These are phyloP conservation scores for Characodon lateralis DNA, from an alignment of 2,797 vertebrate species.

Conservation along the genomic window DNA sequence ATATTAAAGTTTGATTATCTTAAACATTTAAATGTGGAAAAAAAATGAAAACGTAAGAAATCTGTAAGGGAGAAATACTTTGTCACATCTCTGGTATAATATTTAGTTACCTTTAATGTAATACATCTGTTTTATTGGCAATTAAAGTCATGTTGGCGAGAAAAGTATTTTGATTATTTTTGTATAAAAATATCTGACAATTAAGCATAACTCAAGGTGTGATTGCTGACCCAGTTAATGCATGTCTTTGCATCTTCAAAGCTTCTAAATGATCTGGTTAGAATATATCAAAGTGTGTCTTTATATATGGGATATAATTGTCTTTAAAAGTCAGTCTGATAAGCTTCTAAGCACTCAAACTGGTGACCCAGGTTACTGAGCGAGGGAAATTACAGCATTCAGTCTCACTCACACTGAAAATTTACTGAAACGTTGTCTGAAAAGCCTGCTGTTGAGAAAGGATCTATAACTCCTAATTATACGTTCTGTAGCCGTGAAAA, in stretches of 20 bases:
- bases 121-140: too few species aligned
- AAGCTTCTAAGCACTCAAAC: not conserved
- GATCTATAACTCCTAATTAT: not conserved
- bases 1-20: too few species aligned
- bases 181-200: not conserved
- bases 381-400: not conserved
- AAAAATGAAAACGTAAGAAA: too few species aligned
- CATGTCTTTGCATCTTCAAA: not conserved
- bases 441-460: not conserved
- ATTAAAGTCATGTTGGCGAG: not conserved
- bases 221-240: not conserved
- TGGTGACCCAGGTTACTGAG: not conserved
- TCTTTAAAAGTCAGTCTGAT: not conserved
- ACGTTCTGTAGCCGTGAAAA: not conserved
- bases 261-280: not conserved
- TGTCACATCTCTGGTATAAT: too few species aligned
- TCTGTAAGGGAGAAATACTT: too few species aligned
- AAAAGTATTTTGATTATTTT: not conserved
- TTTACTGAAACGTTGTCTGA: not conserved
- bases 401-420: not conserved
- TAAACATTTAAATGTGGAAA: too few species aligned
- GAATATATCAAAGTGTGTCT: not conserved
- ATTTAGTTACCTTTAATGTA: too few species aligned
- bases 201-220: not conserved
- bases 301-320: not conserved